Conservation (phyloP, 2,113 vertebrate species). For the Rousettus leschenaultii region DNA sequence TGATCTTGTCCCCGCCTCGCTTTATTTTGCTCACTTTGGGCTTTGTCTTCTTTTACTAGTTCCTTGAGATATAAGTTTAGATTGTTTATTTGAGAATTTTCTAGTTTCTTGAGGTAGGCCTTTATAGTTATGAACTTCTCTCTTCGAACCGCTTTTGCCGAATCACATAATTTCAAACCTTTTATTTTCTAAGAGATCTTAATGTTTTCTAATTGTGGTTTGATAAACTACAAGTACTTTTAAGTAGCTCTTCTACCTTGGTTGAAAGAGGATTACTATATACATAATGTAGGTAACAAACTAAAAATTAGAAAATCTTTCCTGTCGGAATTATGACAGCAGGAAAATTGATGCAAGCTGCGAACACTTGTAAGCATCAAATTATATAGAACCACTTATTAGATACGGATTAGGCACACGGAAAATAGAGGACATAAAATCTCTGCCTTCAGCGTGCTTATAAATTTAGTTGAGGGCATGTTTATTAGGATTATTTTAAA, state of each 20-base stretch:
- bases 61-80: neutral
- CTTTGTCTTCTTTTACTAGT: neutral
- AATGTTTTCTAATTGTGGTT: neutral
- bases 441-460: neutral
- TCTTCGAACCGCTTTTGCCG: neutral
- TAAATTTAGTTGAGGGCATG: neutral
- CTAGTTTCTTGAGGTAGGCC: neutral
- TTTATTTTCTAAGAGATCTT: neutral
- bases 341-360: neutral
- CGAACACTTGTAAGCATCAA: neutral
- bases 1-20: too few relatives aligned
- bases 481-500: slow-evolving; percentile 5
- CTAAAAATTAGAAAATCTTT: neutral
- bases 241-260: neutral
- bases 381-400: neutral
- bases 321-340: neutral
- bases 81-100: neutral
- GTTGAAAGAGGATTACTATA: neutral
- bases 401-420: neutral
- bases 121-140: neutral
- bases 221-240: neutral
- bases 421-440: neutral
- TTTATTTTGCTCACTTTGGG: neutral
- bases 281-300: neutral
- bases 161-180: neutral